Evolutionary conservation across 2,888 invertebrate species (phyloP).

Genomic region (Volucella zonaria): DNA sequence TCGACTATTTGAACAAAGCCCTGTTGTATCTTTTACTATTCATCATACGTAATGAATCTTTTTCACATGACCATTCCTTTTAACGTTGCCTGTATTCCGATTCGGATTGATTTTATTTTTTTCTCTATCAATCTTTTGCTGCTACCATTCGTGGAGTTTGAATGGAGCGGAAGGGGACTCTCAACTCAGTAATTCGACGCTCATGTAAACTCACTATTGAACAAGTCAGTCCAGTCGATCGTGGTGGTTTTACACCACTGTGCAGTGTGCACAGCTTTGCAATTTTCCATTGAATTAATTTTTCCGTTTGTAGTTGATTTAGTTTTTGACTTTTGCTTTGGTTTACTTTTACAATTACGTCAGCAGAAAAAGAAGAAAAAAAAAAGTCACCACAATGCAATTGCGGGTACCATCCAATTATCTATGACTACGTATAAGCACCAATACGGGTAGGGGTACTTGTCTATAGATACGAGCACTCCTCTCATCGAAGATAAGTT

Average conservation of each 20-base stretch:
- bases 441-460: too few relatives aligned
- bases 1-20: too few relatives aligned
- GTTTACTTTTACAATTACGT: slow-evolving; percentile 59
- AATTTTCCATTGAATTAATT: slow-evolving; percentile 73
- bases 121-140: slow-evolving; percentile 19
- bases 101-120: slow-evolving; percentile 17
- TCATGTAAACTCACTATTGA: slow-evolving; percentile 31
- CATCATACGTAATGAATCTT: background rate
- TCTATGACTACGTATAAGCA: slow-evolving; percentile 9
- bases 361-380: slow-evolving; percentile 24
- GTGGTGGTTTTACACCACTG: slow-evolving; percentile 49
- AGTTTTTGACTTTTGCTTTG: slow-evolving; percentile 57
- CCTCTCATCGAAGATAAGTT: slow-evolving; percentile 32
- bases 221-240: slow-evolving; percentile 33
- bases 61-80: slow-evolving; percentile 9
- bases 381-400: slow-evolving; percentile 40
- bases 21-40: background rate
- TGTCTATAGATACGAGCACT: background rate
- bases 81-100: slow-evolving; percentile 22
- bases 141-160: slow-evolving; percentile 45
- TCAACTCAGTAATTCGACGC: slow-evolving; percentile 16
- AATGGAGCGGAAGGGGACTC: slow-evolving; percentile 22
- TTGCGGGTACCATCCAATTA: slow-evolving; percentile 51
- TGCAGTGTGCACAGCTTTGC: slow-evolving; percentile 66
- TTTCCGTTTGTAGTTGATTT: slow-evolving; percentile 67